phyloP scores from a whole-genome alignment of 2,113 vertebrate species.

The Apodemus speciosus region DNA sequence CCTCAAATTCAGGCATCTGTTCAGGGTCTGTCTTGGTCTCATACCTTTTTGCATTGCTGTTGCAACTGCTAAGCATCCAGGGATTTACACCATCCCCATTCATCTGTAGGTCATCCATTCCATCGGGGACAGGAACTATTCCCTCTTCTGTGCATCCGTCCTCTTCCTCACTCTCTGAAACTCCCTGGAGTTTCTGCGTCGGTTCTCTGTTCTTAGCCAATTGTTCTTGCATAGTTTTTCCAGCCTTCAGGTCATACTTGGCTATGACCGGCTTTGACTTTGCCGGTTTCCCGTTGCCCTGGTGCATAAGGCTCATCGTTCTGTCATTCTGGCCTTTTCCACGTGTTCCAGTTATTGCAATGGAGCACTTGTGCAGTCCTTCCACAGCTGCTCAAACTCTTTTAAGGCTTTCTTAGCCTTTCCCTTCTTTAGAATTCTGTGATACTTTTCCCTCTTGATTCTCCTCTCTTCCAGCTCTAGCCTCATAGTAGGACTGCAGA shows the following conservation, averaged over 20 bases:
- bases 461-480: constrained; percentile 89
- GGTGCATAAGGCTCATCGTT: constrained; percentile 97
- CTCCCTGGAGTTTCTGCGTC: constrained; percentile 86
- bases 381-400: constrained; percentile 89
- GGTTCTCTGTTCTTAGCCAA: constrained; percentile 92
- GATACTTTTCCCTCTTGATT: constrained; percentile 94
- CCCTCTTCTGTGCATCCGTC: constrained; percentile 30
- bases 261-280: constrained; percentile 93
- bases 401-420: constrained; percentile 89
- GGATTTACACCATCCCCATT: constrained; percentile 83
- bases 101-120: constrained; percentile 81
- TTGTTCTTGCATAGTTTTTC: constrained; percentile 94
- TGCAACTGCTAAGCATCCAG: constrained; percentile 91
- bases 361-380: constrained; percentile 86
- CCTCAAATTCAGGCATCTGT: background rate
- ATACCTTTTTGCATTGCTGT: constrained; percentile 51
- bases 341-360: constrained; percentile 90
- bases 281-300: constrained; percentile 97
- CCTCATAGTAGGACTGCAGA: constrained; percentile 95
- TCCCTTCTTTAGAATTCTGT: constrained; percentile 88
- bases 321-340: constrained; percentile 90
- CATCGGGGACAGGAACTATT: constrained; percentile 77
- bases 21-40: constrained; percentile 2
- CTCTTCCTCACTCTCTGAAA: constrained; percentile 82
- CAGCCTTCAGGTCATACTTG: constrained; percentile 92